phyloP scores from a whole-genome alignment of 1,140 invertebrate species.

The Zaprionus tsacasi region DNA sequence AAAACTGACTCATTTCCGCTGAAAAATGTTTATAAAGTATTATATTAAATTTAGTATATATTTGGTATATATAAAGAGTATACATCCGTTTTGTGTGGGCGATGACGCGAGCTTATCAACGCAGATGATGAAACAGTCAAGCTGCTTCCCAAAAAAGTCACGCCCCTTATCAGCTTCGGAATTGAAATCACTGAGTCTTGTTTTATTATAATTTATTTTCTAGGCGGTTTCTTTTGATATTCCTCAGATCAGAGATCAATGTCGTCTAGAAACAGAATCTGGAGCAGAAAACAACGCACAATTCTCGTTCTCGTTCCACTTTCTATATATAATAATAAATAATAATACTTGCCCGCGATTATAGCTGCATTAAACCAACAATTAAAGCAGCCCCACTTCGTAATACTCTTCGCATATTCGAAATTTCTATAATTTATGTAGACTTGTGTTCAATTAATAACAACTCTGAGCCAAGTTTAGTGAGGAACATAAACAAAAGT shows the following conservation, averaged over 20 bases:
- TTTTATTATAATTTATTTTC: conserved; percentile 5
- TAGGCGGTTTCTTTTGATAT: conserved; percentile 37
- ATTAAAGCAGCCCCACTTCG: conserved; percentile 29
- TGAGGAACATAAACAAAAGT: conserved; percentile 49
- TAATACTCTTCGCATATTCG: background rate
- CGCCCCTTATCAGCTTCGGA: background rate
- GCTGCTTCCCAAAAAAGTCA: background rate
- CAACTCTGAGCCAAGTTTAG: conserved; percentile 37
- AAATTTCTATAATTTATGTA: conserved; percentile 19
- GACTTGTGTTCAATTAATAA: conserved; percentile 54
- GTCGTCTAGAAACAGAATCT: conserved; percentile 44
- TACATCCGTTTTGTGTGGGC: conserved; percentile 26
- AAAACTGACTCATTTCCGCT: conserved; percentile 53
- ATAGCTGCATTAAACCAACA: conserved; percentile 19
- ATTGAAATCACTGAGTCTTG: background rate
- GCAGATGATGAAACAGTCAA: background rate
- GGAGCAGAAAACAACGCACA: conserved; percentile 28
- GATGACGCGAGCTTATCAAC: conserved; percentile 36
- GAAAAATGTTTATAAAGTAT: background rate
- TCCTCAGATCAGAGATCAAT: conserved; percentile 45
- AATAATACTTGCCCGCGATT: conserved; percentile 24
- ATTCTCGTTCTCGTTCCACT: conserved; percentile 11
- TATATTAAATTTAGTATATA: background rate
- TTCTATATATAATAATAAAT: conserved; percentile 14
- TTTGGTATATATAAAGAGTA: background rate